These are phyloP conservation scores for Poeciliopsis turneri DNA, from an alignment of 2,797 vertebrate species.

Conservation along the genomic window DNA sequence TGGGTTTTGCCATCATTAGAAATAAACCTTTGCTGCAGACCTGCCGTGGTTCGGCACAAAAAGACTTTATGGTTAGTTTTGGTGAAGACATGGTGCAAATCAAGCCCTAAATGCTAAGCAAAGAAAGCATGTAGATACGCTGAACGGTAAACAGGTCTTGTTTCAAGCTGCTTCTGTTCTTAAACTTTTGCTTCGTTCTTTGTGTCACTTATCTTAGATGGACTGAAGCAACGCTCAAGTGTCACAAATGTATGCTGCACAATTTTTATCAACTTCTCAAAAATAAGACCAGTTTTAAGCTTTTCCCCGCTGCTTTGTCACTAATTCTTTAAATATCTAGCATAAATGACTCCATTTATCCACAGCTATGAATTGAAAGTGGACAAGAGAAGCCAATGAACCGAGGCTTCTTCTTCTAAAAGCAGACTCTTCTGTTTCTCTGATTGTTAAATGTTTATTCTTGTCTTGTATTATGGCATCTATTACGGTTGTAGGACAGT, in stretches of 20 bases:
- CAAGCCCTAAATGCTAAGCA: neutral
- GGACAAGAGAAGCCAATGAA: neutral
- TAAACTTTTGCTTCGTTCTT: conserved; percentile 4
- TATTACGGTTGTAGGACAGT: neutral
- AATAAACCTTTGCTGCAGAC: conserved; percentile 6
- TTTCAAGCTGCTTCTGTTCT: neutral
- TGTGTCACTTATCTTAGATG: conserved; percentile 20
- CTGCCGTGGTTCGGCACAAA: conserved; percentile 15
- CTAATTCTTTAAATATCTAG: neutral
- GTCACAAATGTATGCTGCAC: neutral
- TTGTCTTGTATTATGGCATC: neutral
- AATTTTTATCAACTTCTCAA: neutral
- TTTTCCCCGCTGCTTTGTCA: neutral
- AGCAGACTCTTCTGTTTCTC: neutral
- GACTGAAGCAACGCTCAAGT: conserved; percentile 12
- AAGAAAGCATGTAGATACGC: neutral
- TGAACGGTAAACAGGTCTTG: neutral
- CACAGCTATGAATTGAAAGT: neutral
- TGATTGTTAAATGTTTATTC: neutral
- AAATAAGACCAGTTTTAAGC: neutral
- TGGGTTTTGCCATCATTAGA: neutral
- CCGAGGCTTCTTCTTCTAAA: neutral
- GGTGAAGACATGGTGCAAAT: neutral
- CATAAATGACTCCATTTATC: neutral
- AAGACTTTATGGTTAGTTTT: conserved; percentile 10